These are phyloP conservation scores for Aporophyla nigra DNA, from an alignment of 2,888 invertebrate species.

Conservation along the genomic window DNA sequence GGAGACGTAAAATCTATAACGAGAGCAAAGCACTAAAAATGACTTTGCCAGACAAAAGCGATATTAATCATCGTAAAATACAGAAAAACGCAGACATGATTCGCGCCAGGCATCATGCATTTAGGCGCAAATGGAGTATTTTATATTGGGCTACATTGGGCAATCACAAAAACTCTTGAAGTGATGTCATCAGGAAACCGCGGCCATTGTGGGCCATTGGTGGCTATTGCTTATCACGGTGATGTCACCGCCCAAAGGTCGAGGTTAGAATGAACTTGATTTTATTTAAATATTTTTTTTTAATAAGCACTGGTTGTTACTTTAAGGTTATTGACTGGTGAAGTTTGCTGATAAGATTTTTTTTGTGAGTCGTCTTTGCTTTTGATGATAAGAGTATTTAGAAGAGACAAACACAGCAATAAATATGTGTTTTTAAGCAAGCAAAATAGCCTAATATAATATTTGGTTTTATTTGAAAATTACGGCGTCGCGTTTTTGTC, in stretches of 20 bases:
- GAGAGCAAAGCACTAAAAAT: conserved; percentile 20
- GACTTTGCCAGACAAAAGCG: conserved; percentile 9
- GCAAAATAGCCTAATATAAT: neutral
- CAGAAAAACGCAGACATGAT: conserved; percentile 17
- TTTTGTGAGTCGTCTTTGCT: neutral
- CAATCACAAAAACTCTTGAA: conserved; percentile 58
- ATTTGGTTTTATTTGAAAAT: neutral
- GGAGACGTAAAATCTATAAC: neutral
- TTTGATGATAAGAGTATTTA: conserved; percentile 19
- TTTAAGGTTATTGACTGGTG: conserved; percentile 60
- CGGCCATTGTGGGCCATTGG: conserved; percentile 35
- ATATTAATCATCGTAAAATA: conserved; percentile 14
- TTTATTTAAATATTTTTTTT: conserved; percentile 30
- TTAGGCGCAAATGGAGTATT: conserved; percentile 47
- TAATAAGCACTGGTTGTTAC: conserved; percentile 19
- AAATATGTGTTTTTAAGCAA: neutral
- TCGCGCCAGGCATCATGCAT: conserved; percentile 39
- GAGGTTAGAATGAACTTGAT: conserved; percentile 60
- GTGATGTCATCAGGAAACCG: conserved; percentile 64
- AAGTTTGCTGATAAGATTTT: conserved; percentile 44
- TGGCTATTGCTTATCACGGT: conserved; percentile 52
- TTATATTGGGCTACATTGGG: conserved; percentile 47
- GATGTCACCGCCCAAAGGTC: conserved; percentile 69
- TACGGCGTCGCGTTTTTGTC: neutral
- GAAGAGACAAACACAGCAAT: no score